Conservation (phyloP, 1,140 invertebrate species). For the Eulimnadia texana region DNA sequence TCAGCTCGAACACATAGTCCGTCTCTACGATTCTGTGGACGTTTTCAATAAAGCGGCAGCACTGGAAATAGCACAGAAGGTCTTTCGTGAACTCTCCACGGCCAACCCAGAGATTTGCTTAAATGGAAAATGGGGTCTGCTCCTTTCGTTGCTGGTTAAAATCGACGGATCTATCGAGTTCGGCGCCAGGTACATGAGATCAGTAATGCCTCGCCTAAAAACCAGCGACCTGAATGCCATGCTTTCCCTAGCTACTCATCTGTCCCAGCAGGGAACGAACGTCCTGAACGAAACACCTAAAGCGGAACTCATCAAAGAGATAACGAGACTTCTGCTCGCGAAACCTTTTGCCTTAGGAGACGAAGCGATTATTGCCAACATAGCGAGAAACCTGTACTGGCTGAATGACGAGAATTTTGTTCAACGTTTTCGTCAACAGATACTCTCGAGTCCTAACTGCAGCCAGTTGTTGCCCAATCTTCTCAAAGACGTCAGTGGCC, state of each 20-base stretch:
- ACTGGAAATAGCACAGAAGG: background rate
- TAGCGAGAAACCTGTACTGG: background rate
- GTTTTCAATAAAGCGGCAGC: background rate
- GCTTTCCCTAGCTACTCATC: too few relatives aligned
- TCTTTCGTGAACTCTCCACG: background rate
- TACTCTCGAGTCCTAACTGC: background rate
- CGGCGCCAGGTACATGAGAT: too few relatives aligned
- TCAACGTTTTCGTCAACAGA: background rate
- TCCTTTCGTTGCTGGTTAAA: background rate
- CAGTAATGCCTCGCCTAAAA: too few relatives aligned
- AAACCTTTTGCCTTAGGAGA: background rate
- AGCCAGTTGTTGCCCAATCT: background rate
- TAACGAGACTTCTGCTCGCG: background rate
- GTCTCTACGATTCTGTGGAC: background rate
- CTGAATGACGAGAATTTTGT: background rate
- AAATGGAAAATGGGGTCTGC: background rate
- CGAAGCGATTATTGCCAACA: background rate
- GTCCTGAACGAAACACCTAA: background rate
- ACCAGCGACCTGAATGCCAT: too few relatives aligned
- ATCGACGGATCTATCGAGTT: too few relatives aligned
- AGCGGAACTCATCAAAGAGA: background rate
- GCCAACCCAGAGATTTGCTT: background rate
- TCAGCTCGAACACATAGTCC: background rate
- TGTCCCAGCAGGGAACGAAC: too few relatives aligned
- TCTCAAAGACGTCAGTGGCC: background rate